Percentiles rank a stretch among this genome's conserved stretches.
Conservation (phyloP, 2,113 vertebrate genomes). For the Caranx melampygus region DNA sequence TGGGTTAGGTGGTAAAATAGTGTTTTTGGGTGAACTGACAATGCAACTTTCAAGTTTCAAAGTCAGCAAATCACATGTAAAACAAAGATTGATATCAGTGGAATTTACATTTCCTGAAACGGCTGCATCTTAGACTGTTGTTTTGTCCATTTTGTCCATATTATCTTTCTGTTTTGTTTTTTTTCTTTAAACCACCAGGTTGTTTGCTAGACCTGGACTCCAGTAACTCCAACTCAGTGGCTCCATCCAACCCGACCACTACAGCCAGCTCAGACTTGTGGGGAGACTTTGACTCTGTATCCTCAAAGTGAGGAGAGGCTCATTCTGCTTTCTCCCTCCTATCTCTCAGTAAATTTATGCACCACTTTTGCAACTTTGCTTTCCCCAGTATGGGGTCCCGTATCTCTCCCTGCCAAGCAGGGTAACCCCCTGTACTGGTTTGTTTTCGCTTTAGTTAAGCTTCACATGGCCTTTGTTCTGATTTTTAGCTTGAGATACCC, state of each 20-base stretch:
- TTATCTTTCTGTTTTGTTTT: constrained; percentile 11
- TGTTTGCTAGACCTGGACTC: constrained; percentile 81
- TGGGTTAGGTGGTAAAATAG: not conserved
- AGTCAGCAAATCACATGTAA: not conserved
- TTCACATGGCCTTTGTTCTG: constrained; percentile 9
- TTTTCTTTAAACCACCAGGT: constrained; percentile 53
- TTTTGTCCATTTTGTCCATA: not conserved
- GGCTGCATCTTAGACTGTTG: not conserved
- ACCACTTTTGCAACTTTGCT: constrained; percentile 61
- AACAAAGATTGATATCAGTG: not conserved
- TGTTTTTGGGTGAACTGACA: not conserved
- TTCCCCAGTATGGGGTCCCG: constrained; percentile 34
- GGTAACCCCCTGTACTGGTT: constrained; percentile 32
- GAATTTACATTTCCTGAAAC: not conserved
- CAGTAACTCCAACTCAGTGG: constrained; percentile 77
- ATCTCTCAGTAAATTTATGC: constrained; percentile 54
- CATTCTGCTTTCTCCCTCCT: constrained; percentile 5
- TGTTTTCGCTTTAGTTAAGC: constrained; percentile 1
- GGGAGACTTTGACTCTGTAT: constrained; percentile 92
- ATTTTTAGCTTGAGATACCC: constrained; percentile 4
- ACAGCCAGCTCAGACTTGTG: constrained; percentile 86
- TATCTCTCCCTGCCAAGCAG: constrained; percentile 52
- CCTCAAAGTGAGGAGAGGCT: constrained; percentile 86
- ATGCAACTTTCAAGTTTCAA: not conserved
- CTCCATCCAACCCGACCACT: constrained; percentile 60